A percentile compares a stretch with the other conserved stretches of the same genome.
These are phyloP conservation scores for Dynastes maya DNA, from an alignment of 2,888 invertebrate species.

Conservation along the genomic window DNA sequence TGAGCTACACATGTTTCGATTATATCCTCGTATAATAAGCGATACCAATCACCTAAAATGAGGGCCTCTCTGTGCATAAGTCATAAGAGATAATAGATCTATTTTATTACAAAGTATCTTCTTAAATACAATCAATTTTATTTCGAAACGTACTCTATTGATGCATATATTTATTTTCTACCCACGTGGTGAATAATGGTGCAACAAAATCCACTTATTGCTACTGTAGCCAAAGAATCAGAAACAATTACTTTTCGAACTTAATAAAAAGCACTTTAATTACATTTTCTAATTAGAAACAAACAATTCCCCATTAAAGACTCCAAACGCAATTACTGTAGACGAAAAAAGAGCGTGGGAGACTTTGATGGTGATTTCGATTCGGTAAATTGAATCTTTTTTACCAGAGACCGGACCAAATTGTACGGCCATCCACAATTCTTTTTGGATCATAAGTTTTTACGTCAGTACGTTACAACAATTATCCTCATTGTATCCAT, in stretches of 20 bases:
- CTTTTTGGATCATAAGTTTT: not conserved
- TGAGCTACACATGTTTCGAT: too few relatives aligned
- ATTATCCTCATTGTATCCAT: constrained; percentile 5
- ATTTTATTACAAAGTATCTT: too few relatives aligned
- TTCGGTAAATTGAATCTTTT: constrained; percentile 17
- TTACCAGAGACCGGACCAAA: not conserved
- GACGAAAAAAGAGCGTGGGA: constrained; percentile 11
- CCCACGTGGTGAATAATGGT: too few relatives aligned
- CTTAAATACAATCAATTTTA: too few relatives aligned
- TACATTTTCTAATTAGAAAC: constrained; percentile 18
- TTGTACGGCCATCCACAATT: not conserved
- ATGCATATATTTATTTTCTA: too few relatives aligned
- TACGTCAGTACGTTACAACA: not conserved
- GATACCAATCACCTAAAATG: too few relatives aligned
- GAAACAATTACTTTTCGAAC: not conserved
- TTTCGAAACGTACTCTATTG: too few relatives aligned
- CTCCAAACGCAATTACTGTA: constrained; percentile 20
- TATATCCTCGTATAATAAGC: too few relatives aligned
- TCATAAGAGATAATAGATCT: too few relatives aligned
- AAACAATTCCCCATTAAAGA: constrained; percentile 25
- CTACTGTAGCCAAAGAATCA: not conserved
- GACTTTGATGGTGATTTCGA: constrained; percentile 8
- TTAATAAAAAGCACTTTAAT: constrained; percentile 2
- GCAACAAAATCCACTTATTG: too few relatives aligned
- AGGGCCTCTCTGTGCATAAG: too few relatives aligned